Conservation (phyloP, 2,113 vertebrate species). For the Syrrhaptes paradoxus region DNA sequence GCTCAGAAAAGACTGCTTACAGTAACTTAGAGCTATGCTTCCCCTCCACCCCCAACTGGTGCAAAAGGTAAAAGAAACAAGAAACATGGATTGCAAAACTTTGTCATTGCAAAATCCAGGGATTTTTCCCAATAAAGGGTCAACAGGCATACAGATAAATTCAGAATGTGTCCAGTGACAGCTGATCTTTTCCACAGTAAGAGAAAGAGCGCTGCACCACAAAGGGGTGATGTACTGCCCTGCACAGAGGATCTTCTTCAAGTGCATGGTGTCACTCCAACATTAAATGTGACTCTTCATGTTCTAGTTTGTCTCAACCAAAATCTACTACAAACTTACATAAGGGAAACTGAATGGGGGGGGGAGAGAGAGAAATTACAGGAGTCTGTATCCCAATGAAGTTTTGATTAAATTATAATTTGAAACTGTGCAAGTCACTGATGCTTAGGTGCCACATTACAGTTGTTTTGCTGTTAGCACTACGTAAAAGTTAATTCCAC, state of each 20-base stretch:
- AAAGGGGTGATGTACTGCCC: neutral
- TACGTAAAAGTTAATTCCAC: neutral
- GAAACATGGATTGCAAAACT: neutral
- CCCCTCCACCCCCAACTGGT: neutral
- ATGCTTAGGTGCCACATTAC: fast-evolving
- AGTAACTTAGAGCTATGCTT: neutral
- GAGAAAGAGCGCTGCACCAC: neutral
- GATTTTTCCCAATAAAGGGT: neutral
- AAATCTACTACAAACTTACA: neutral
- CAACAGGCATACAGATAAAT: neutral
- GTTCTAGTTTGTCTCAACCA: neutral
- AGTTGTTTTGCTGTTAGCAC: neutral
- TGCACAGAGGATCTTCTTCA: neutral
- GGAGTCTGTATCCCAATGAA: neutral
- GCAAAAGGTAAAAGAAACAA: neutral
- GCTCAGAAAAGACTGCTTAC: neutral
- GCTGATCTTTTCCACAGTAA: neutral
- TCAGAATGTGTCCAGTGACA: neutral
- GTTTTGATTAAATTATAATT: neutral
- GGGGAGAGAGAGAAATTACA: neutral
- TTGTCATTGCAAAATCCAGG: neutral
- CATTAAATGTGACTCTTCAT: neutral
- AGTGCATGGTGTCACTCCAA: neutral
- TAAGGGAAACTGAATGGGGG: neutral
- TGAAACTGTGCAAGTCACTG: neutral